A percentile compares a stretch with the other conserved stretches of the same genome.
Evolutionary conservation across 2,113 vertebrate species (phyloP).

Genomic region (Poeciliopsis retropinna): DNA sequence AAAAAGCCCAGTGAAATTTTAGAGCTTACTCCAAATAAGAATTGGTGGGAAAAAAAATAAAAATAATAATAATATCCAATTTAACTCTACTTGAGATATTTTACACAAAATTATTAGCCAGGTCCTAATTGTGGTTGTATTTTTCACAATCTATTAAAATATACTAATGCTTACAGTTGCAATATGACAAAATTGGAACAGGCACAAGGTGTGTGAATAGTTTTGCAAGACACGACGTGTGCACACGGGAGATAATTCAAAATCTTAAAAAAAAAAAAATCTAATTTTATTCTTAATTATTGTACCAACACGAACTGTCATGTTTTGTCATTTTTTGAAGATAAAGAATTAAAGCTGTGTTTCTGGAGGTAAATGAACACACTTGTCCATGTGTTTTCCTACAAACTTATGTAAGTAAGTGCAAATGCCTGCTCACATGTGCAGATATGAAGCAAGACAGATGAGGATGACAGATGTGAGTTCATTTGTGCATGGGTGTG

Average conservation of each 20-base stretch:
- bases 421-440: slow-evolving; percentile 62
- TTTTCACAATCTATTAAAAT: neutral
- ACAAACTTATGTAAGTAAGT: slow-evolving; percentile 51
- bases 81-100: neutral
- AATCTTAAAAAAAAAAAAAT: slow-evolving; percentile 1
- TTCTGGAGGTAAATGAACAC: slow-evolving; percentile 65
- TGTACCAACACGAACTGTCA: slow-evolving; percentile 31
- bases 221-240: neutral
- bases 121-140: no score
- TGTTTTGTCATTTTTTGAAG: slow-evolving; percentile 17
- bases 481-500: slow-evolving; percentile 57
- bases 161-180: neutral
- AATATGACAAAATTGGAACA: neutral
- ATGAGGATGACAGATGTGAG: slow-evolving; percentile 73
- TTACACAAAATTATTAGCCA: neutral
- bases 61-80: no score
- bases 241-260: neutral
- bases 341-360: slow-evolving; percentile 51
- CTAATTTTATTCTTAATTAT: slow-evolving; percentile 44
- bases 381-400: slow-evolving; percentile 22
- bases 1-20: no score
- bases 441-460: slow-evolving; percentile 61
- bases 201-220: no score
- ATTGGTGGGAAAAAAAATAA: neutral
- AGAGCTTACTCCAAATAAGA: no score